Conservation (phyloP, 2,113 vertebrate genomes). For the Emydocephalus ijimae region DNA sequence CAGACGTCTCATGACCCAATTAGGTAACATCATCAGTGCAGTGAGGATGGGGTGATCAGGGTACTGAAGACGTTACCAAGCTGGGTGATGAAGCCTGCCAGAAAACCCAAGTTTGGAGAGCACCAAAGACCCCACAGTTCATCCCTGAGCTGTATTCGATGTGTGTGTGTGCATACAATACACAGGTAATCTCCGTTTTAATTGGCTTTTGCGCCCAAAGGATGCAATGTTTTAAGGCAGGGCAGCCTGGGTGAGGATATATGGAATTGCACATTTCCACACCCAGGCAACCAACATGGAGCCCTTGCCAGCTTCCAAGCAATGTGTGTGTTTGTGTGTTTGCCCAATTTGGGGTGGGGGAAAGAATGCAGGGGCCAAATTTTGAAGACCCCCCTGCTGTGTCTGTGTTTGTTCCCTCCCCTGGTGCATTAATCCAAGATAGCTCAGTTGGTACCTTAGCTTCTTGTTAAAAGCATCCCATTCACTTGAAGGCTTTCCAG, state of each 20-base stretch:
- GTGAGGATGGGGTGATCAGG: no score
- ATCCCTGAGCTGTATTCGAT: no score
- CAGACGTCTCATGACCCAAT: neutral
- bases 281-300: neutral
- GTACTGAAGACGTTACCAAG: neutral
- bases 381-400: no score
- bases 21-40: neutral
- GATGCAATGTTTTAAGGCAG: neutral
- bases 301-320: slow-evolving; percentile 6
- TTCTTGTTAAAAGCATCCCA: no score
- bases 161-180: no score
- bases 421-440: no score
- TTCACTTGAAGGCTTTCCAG: no score
- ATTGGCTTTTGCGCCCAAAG: neutral
- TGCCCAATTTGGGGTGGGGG: no score
- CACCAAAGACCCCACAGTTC: neutral
- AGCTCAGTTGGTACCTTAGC: no score
- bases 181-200: neutral
- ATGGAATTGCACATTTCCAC: slow-evolving; percentile 36
- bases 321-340: neutral
- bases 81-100: neutral
- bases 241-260: slow-evolving; percentile 16
- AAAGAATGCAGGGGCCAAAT: no score
- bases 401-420: no score
- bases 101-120: neutral